A percentile compares a stretch with the other conserved stretches of the same genome.
phyloP scores from a whole-genome alignment of 2,113 vertebrate genomes.

The Pterophyllum scalare region DNA sequence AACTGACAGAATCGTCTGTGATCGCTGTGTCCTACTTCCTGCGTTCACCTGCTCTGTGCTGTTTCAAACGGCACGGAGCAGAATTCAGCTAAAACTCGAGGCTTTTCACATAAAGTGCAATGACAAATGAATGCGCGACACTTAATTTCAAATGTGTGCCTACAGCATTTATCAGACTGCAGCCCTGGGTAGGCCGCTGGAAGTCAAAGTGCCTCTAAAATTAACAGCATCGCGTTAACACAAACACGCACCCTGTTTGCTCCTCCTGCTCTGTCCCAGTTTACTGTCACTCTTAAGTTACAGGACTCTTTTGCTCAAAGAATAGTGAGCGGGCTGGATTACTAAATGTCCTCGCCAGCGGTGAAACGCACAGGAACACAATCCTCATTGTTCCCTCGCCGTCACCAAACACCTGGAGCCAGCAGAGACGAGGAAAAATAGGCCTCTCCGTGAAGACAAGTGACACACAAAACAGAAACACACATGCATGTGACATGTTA shows the following conservation, averaged over 20 bases:
- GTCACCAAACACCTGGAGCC: constrained; percentile 47
- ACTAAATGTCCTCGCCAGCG: constrained; percentile 55
- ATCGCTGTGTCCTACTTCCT: neutral
- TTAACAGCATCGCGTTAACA: neutral
- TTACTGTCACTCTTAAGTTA: constrained; percentile 66
- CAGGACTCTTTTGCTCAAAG: constrained; percentile 53
- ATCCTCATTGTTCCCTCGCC: constrained; percentile 49
- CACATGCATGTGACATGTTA: neutral
- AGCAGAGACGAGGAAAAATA: constrained; percentile 2
- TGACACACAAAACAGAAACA: neutral
- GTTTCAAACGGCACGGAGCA: neutral
- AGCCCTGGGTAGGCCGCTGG: too few relatives aligned
- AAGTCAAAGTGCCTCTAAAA: neutral
- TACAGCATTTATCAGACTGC: too few relatives aligned
- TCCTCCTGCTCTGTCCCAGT: constrained; percentile 45
- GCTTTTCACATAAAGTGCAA: neutral
- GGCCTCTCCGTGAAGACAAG: constrained; percentile 25
- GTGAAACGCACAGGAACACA: constrained; percentile 31
- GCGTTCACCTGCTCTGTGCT: neutral
- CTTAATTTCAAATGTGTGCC: neutral
- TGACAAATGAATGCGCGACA: neutral
- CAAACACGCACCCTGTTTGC: neutral
- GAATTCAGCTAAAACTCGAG: neutral
- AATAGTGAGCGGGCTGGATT: constrained; percentile 57
- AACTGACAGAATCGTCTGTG: neutral